Conservation (phyloP, 2,888 invertebrate genomes). For the Chloroclysta siterata region DNA sequence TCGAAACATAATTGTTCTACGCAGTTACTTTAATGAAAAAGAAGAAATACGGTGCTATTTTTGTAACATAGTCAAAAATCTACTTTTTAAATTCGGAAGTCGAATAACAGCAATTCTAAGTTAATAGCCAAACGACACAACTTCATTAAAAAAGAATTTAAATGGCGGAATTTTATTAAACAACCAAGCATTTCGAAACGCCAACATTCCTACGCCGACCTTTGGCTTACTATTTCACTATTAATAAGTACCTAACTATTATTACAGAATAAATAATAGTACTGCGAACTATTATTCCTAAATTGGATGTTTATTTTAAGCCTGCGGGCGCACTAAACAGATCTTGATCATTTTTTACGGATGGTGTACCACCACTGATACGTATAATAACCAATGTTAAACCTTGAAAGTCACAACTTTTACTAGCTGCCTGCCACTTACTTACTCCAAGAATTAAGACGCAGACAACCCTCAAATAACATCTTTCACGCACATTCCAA, state of each 20-base stretch:
- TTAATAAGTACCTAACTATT: constrained; percentile 1
- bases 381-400: neutral
- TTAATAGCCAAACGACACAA: constrained; percentile 8
- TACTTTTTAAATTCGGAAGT: too few species aligned
- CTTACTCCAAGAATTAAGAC: too few species aligned
- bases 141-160: constrained; percentile 19
- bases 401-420: neutral
- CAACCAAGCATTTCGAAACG: constrained; percentile 42
- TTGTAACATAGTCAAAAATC: too few species aligned
- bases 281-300: neutral
- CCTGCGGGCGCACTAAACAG: neutral
- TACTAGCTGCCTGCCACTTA: neutral
- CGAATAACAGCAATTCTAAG: constrained; percentile 1
- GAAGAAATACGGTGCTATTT: too few species aligned
- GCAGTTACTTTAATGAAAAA: too few species aligned
- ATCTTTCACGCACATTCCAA: too few species aligned
- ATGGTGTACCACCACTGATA: neutral
- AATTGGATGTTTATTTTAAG: constrained; percentile 17
- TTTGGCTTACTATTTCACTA: constrained; percentile 41
- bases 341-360: neutral
- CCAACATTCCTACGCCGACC: constrained; percentile 54
- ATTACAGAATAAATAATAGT: too few species aligned
- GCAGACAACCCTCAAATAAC: too few species aligned
- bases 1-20: neutral
- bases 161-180: constrained; percentile 14